Evolutionary conservation across 2,888 invertebrate species (phyloP).

Genomic region (Lasioglossum lativentre): DNA sequence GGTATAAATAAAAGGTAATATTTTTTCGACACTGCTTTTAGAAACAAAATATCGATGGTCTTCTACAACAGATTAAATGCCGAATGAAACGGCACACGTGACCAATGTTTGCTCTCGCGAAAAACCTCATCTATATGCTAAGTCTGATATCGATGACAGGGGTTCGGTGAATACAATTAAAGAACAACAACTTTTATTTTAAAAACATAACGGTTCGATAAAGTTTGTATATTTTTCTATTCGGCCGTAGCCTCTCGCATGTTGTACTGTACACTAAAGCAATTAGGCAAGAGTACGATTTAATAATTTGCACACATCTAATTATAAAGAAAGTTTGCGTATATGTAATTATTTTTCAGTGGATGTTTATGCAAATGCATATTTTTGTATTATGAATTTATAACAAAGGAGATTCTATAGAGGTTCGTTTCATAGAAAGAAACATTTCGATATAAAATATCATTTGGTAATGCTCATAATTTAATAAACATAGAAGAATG

Average conservation of each 20-base stretch:
- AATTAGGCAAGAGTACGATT: not conserved
- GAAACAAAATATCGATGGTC: not conserved
- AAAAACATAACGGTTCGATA: not conserved
- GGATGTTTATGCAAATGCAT: too few species aligned
- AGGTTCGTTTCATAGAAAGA: not conserved
- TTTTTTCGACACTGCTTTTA: not conserved
- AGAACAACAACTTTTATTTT: constrained; percentile 41
- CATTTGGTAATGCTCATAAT: not conserved
- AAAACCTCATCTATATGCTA: constrained; percentile 73
- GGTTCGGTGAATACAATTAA: constrained; percentile 29
- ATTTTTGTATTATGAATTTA: too few species aligned
- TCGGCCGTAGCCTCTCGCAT: not conserved
- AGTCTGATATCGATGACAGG: constrained; percentile 42
- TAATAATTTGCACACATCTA: too few species aligned
- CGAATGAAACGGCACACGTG: constrained; percentile 29
- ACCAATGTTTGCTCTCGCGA: constrained; percentile 66
- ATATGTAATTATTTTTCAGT: too few species aligned
- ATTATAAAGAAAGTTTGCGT: too few species aligned
- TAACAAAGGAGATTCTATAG: not conserved
- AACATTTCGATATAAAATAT: not conserved
- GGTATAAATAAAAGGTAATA: not conserved
- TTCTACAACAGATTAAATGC: constrained; percentile 13
- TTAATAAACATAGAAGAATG: too few species aligned
- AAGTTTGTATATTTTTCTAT: not conserved
- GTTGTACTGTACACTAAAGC: not conserved